Conservation (phyloP, 2,113 vertebrate genomes). For the Lichenostomus cassidix region DNA sequence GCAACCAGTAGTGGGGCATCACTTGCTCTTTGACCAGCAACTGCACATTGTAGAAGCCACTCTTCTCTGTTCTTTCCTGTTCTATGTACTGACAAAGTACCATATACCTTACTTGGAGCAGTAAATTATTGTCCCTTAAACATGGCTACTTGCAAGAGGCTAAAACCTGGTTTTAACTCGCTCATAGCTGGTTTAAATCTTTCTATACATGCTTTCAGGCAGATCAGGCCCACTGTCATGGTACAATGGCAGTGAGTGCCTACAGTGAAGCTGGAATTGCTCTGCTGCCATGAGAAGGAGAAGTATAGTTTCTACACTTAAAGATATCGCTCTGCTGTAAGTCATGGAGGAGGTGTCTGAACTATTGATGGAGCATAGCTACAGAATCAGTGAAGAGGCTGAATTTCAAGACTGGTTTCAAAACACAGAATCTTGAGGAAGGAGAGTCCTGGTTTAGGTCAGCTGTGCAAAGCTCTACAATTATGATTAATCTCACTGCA, state of each 20-base stretch:
- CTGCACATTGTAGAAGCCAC: accelerated
- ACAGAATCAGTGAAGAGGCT: background rate
- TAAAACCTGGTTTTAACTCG: background rate
- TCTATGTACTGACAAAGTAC: background rate
- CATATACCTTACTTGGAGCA: background rate
- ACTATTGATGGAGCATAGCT: background rate
- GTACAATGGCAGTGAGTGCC: background rate
- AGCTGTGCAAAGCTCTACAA: background rate
- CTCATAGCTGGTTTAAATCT: background rate
- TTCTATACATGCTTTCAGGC: background rate
- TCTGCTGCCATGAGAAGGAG: background rate
- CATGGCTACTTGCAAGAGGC: background rate
- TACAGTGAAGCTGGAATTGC: background rate
- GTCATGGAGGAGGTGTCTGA: background rate
- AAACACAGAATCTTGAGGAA: background rate
- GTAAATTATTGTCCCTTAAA: background rate
- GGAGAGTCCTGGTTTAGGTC: background rate
- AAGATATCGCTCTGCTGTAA: background rate
- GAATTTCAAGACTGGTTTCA: background rate
- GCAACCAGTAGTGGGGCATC: background rate
- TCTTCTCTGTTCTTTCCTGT: background rate
- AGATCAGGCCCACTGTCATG: background rate
- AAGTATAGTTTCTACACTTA: background rate
- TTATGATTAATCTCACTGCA: background rate
- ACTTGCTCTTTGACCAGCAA: background rate